Evolutionary conservation across 2,113 vertebrate genomes (phyloP).

Genomic region (Bothrops jararaca): DNA sequence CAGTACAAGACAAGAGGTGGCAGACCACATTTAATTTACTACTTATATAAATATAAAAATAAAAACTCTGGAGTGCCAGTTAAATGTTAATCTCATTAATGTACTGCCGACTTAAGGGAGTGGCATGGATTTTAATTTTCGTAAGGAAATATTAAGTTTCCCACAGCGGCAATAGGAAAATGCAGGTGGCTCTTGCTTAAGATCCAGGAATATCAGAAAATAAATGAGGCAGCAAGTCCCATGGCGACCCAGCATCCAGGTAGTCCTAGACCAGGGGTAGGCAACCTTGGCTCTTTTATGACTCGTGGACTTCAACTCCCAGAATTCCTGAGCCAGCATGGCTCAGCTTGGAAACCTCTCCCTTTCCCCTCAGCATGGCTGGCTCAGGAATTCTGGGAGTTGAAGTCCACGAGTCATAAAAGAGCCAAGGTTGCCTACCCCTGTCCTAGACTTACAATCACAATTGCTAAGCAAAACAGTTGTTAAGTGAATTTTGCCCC

Average conservation of each 20-base stretch:
- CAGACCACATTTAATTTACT: slow-evolving; percentile 15
- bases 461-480: neutral
- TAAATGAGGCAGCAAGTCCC: neutral
- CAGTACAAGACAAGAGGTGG: neutral
- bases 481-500: neutral
- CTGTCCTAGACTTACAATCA: too few species aligned
- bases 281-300: too few species aligned
- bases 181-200: neutral
- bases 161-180: neutral
- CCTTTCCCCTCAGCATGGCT: too few species aligned
- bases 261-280: neutral
- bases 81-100: slow-evolving; percentile 14
- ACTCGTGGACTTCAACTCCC: too few species aligned
- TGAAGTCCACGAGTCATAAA: too few species aligned
- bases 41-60: slow-evolving; percentile 25
- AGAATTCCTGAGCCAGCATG: too few species aligned
- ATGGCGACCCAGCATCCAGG: neutral
- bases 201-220: neutral
- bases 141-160: neutral
- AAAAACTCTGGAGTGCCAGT: slow-evolving; percentile 12
- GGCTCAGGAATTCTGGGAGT: too few species aligned
- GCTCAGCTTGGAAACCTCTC: too few species aligned
- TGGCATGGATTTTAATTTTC: neutral
- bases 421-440: too few species aligned
- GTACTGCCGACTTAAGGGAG: neutral